Conservation (phyloP, 2,797 vertebrate genomes). For the Alexandromys oeconomus region DNA sequence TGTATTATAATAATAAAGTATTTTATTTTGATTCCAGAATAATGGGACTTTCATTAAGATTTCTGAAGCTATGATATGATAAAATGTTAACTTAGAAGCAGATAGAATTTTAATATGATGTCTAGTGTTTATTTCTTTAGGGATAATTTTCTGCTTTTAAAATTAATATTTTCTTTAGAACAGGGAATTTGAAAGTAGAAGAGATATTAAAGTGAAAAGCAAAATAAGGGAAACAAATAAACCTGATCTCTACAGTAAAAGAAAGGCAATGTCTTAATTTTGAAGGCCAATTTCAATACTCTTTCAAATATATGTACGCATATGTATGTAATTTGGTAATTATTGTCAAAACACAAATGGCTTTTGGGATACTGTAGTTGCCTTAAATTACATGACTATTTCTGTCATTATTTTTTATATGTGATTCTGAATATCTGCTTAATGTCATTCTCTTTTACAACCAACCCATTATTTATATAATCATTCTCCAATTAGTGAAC, state of each 20-base stretch:
- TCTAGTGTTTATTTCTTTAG: not conserved
- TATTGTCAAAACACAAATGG: not conserved
- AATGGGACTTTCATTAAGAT: not conserved
- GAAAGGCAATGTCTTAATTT: not conserved
- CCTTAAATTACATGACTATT: constrained; percentile 14
- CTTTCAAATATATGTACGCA: not conserved
- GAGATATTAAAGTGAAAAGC: not conserved
- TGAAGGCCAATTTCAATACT: not conserved
- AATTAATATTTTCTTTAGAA: not conserved
- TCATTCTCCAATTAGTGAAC: constrained; percentile 7
- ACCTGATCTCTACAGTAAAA: not conserved
- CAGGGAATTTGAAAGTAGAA: constrained; percentile 6
- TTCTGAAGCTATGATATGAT: not conserved
- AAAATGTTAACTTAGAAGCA: not conserved
- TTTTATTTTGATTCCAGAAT: not conserved
- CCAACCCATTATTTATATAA: constrained; percentile 14
- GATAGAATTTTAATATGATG: not conserved
- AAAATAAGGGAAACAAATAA: not conserved
- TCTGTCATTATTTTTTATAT: constrained; percentile 44
- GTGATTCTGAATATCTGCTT: constrained; percentile 55
- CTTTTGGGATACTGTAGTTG: not conserved
- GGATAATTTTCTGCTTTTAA: not conserved
- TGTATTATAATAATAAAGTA: not conserved
- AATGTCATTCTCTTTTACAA: constrained; percentile 19
- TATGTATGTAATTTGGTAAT: not conserved